phyloP scores from a whole-genome alignment of 2,113 vertebrate genomes.

The Chaetodon trifascialis region DNA sequence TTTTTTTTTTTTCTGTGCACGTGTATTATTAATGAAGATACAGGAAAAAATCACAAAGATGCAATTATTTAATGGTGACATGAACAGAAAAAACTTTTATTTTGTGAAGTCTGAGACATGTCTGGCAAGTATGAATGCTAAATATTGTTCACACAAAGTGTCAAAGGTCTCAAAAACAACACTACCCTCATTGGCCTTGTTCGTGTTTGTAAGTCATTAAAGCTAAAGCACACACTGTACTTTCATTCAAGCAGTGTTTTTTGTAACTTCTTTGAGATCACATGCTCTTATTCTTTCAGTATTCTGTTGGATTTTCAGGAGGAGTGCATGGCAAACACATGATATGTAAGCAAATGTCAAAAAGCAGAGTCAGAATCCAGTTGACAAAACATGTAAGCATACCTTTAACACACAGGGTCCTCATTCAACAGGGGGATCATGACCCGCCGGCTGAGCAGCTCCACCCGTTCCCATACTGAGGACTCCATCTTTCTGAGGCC shows the following conservation, averaged over 20 bases:
- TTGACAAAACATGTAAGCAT: background rate
- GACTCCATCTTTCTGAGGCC: constrained; percentile 80
- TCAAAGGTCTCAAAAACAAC: background rate
- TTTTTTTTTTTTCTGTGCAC: background rate
- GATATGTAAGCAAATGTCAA: background rate
- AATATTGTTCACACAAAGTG: background rate
- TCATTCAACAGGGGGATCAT: constrained; percentile 74
- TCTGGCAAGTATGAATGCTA: too few relatives aligned
- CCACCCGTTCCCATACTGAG: constrained; percentile 78
- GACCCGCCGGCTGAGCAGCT: constrained; percentile 80
- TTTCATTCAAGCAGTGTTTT: background rate
- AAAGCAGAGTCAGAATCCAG: background rate
- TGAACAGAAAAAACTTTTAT: background rate
- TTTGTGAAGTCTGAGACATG: too few relatives aligned
- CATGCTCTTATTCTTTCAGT: background rate
- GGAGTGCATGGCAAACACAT: background rate
- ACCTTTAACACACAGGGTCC: background rate
- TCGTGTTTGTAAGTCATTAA: background rate
- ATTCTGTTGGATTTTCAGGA: background rate
- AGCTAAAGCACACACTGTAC: background rate
- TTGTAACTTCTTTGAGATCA: background rate
- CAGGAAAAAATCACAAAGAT: background rate
- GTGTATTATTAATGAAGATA: background rate
- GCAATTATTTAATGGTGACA: background rate
- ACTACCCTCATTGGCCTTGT: background rate